Percentiles rank a stretch among this genome's conserved stretches.
Conservation (phyloP, 2,113 vertebrate species). For the Atrichornis clamosus region DNA sequence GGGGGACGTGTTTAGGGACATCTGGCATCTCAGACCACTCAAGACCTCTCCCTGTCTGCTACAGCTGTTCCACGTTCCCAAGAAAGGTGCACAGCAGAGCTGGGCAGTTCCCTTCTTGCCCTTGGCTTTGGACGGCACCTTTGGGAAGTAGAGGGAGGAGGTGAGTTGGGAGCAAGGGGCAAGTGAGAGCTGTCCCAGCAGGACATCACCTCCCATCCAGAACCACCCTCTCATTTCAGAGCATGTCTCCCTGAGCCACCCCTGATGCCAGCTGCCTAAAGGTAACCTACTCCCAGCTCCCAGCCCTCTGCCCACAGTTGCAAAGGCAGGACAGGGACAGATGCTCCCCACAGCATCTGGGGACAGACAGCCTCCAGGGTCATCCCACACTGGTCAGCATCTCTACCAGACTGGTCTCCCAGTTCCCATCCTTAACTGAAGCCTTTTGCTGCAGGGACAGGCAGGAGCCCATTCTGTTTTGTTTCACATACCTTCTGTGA, state of each 20-base stretch:
- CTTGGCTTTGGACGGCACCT: neutral
- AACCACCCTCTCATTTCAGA: neutral
- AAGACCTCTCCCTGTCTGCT: neutral
- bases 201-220: neutral
- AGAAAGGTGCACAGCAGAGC: neutral
- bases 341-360: neutral
- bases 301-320: neutral
- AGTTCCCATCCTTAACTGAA: neutral
- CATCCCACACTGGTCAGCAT: neutral
- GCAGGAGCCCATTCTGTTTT: neutral
- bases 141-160: neutral
- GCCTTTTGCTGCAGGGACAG: neutral
- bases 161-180: neutral
- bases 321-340: neutral
- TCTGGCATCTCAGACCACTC: neutral
- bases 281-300: fast-evolving
- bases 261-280: neutral
- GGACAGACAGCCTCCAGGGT: neutral
- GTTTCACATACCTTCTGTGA: fast-evolving
- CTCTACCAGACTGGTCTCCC: neutral
- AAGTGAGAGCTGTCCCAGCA: neutral
- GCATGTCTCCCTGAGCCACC: neutral
- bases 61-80: neutral
- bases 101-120: neutral
- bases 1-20: neutral